Conservation (phyloP, 2,888 invertebrate genomes). For the Parascotia fuliginaria region DNA sequence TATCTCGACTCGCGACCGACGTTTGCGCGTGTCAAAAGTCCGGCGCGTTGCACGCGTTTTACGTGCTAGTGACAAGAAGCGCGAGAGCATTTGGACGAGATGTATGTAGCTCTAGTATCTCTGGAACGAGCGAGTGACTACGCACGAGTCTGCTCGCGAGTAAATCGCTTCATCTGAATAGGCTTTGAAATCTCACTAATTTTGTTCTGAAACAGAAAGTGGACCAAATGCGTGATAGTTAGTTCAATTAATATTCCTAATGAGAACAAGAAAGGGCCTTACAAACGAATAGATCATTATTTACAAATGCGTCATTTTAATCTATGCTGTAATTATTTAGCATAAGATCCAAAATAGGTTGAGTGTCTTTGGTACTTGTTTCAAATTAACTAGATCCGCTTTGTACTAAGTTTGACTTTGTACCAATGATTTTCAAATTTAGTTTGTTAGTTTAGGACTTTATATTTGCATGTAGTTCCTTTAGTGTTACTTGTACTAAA, state of each 20-base stretch:
- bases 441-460: conserved; percentile 69
- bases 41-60: no score
- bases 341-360: conserved; percentile 28
- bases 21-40: no score
- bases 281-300: background rate
- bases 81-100: no score
- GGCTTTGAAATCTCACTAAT: conserved; percentile 32
- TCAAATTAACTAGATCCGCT: conserved; percentile 26
- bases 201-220: conserved; percentile 27
- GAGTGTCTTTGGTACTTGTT: conserved; percentile 14
- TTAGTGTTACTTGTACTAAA: conserved; percentile 41
- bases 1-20: no score
- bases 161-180: no score
- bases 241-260: conserved; percentile 54
- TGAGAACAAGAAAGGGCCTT: conserved; percentile 28
- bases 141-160: no score
- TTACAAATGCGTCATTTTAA: background rate
- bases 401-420: conserved; percentile 52
- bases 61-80: no score
- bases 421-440: conserved; percentile 62
- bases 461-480: conserved; percentile 51
- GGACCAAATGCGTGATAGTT: conserved; percentile 38
- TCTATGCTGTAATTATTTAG: background rate
- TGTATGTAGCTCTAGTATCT: no score
- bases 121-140: no score